Conservation (phyloP, 2,113 vertebrate species). For the Amazona guildingii region DNA sequence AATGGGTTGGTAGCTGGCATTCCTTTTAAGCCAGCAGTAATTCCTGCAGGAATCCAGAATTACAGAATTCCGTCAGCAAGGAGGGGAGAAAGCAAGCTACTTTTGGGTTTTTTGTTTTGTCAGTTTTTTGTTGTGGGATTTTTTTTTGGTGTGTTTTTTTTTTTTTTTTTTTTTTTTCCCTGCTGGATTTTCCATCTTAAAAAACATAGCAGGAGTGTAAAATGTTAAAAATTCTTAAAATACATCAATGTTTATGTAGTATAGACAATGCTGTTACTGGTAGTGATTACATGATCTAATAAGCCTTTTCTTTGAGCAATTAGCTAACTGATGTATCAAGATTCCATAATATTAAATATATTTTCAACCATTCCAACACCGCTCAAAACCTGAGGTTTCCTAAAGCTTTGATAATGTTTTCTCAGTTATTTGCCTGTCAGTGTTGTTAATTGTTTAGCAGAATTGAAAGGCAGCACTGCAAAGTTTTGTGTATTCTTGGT, state of each 20-base stretch:
- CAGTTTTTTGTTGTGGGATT: background rate
- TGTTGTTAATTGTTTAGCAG: background rate
- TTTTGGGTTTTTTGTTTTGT: background rate
- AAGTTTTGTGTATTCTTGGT: background rate
- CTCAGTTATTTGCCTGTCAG: background rate
- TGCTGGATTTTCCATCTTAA: background rate
- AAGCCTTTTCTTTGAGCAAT: background rate
- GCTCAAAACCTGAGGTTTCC: background rate
- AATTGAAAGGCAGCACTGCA: background rate
- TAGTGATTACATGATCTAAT: background rate
- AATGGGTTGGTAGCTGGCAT: background rate
- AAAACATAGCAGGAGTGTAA: background rate
- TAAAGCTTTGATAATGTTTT: background rate
- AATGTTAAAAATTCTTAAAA: background rate
- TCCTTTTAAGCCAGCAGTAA: background rate
- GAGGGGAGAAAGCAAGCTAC: background rate
- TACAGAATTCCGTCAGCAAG: background rate
- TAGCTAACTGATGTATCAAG: background rate
- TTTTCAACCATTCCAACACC: background rate
- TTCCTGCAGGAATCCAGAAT: background rate
- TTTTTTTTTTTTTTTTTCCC: background rate
- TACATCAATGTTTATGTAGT: background rate
- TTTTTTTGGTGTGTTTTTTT: too few relatives aligned
- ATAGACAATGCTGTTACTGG: background rate
- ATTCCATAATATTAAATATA: background rate